Percentiles rank a stretch among this genome's conserved stretches.
These are phyloP conservation scores for Danio tinwini DNA, from an alignment of 2,797 vertebrate genomes.

Conservation along the genomic window DNA sequence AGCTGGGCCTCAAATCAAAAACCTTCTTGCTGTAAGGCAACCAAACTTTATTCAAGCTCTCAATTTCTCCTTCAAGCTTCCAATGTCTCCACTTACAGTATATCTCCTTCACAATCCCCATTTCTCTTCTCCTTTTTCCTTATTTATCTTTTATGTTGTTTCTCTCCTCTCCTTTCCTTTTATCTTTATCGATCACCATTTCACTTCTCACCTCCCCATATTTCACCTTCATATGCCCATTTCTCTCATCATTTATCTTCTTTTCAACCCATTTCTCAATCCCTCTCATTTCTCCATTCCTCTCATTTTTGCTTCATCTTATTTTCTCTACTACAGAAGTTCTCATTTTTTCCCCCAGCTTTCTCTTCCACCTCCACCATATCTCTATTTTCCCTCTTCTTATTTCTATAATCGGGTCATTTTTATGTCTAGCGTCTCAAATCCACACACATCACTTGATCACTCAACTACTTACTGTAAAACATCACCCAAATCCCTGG, in stretches of 20 bases:
- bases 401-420: neutral
- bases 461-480: neutral
- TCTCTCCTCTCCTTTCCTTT: slow-evolving; percentile 13
- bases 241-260: neutral
- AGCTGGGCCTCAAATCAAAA: too few relatives aligned
- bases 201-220: neutral
- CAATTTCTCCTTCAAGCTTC: too few relatives aligned
- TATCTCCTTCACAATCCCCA: neutral
- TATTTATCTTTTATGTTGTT: too few relatives aligned
- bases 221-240: neutral
- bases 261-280: slow-evolving; percentile 4
- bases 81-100: too few relatives aligned
- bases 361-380: too few relatives aligned
- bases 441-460: neutral
- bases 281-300: neutral
- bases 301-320: neutral
- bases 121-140: neutral
- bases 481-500: neutral
- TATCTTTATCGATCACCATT: too few relatives aligned
- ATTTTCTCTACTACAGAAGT: neutral
- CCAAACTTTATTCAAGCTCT: neutral
- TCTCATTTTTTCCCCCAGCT: too few relatives aligned
- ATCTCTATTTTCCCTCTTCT: neutral
- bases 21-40: too few relatives aligned
- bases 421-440: too few relatives aligned